Base-by-base conservation (phyloP, 2,888 invertebrate species). In the Hydraecia micacea region DNA sequence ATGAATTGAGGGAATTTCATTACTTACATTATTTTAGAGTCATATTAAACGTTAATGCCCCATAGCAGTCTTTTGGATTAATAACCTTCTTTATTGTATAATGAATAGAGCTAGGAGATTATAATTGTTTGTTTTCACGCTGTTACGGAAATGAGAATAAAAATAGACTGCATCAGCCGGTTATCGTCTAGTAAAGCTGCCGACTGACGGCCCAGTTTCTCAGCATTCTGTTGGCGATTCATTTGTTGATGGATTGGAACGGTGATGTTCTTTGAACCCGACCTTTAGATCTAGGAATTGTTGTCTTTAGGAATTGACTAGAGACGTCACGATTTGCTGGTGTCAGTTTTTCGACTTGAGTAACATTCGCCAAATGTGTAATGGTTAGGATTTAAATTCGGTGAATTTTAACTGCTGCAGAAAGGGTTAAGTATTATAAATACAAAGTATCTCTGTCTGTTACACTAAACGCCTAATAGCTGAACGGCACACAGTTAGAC, bases 121-220 rank as follows among this genome's bases (percentile, higher is more conserved):
- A 46, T 80, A 81, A 85, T 83, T 76, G 65, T 73, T 83, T 85
- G 66, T 83, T 77, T 77, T 85, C 74, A 62, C 28, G 55, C 49
- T 79, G 71, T 84, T 68, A 68, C 46, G 80, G 69, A 69, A 84
- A 82, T 67, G 65, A n/a, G 74, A 52, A n/a, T 81, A 73, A 81
- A 85, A 77, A 85, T 83, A 85, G 71, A 15, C 7, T 3, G 25
- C 52, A 25, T 70, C 82, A 75, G 75, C 68, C 32, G 83, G 81
- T 46, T 75, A 71, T 80, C 80, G 81, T 83, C 83, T 58, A 13
- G 36, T 69, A 15, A 75, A 66, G 72, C 65, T 81, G 83, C 60
- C 65, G 69, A 73, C 76, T 42, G 75, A 68, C 52, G 85, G 5
- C 36, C 25, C 58, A 65, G 81, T 75, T 83, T 68, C 42, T 36